phyloP scores from a whole-genome alignment of 1,140 invertebrate species.

The Varroa destructor region DNA sequence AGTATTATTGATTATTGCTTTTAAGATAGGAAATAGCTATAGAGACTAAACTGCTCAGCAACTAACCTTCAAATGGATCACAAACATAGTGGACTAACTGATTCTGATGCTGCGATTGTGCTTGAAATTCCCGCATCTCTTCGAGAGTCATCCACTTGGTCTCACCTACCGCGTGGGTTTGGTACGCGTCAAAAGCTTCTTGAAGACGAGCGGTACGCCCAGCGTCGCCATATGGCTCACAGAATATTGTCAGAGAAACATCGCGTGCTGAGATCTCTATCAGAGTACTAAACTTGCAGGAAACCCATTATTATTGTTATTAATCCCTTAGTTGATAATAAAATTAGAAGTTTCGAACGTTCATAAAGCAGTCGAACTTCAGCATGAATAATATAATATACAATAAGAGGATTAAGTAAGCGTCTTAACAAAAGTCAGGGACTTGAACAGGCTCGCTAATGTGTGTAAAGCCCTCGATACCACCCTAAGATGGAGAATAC shows the following conservation, averaged over 20 bases:
- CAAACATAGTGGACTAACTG: neutral
- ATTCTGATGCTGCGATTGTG: neutral
- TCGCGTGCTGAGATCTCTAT: conserved; percentile 13
- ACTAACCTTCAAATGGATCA: conserved; percentile 21
- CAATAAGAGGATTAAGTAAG: too few relatives aligned
- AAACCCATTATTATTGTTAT: neutral
- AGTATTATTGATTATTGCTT: too few relatives aligned
- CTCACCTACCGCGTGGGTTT: conserved; percentile 2
- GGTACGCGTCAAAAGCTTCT: conserved; percentile 8
- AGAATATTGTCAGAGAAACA: conserved; percentile 9
- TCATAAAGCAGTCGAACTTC: neutral
- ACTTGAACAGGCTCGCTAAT: too few relatives aligned
- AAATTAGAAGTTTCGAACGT: neutral
- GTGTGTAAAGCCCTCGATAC: too few relatives aligned
- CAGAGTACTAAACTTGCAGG: conserved; percentile 1
- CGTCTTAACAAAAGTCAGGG: too few relatives aligned
- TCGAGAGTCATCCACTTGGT: conserved; percentile 11
- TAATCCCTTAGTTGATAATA: neutral
- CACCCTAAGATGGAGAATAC: too few relatives aligned
- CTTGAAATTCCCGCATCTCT: neutral
- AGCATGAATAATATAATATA: neutral
- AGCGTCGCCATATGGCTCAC: neutral
- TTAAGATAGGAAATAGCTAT: too few relatives aligned
- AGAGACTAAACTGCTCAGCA: too few relatives aligned
- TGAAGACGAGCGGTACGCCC: neutral